Conservation (phyloP, 2,113 vertebrate species). For the Butorides virescens region DNA sequence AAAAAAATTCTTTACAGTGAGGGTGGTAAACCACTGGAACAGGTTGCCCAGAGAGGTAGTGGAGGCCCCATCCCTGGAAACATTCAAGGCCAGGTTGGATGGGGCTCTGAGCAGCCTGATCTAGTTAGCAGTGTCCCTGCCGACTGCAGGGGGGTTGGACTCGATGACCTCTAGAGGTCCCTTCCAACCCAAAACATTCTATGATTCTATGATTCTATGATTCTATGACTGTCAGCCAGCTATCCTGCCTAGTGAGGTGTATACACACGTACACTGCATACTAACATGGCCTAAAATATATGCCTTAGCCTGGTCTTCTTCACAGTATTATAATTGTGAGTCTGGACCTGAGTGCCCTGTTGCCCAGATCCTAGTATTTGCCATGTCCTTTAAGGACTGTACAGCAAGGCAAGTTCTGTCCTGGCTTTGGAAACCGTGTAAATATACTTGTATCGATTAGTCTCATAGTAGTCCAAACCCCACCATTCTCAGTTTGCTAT, state of each 20-base stretch:
- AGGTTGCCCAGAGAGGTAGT: no score
- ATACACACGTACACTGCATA: not conserved
- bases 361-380: not conserved
- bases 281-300: accelerated
- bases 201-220: no score
- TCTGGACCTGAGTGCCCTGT: not conserved
- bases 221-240: not conserved
- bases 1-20: no score
- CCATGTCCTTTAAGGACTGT: not conserved
- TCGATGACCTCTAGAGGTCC: no score
- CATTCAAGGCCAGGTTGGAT: no score
- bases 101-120: no score
- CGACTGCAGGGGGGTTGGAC: no score
- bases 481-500: not conserved
- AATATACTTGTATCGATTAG: not conserved
- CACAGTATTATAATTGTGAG: not conserved
- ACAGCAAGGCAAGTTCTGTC: not conserved
- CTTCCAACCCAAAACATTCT: no score
- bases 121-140: no score
- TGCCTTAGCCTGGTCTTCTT: not conserved
- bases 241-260: not conserved
- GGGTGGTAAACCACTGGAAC: no score
- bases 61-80: no score
- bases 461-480: not conserved
- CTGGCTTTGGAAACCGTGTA: not conserved